Evolutionary conservation across 2,113 vertebrate genomes (phyloP), one percentile per base, ranked within the genome.

Genomic region (Alethe diademata): DNA sequence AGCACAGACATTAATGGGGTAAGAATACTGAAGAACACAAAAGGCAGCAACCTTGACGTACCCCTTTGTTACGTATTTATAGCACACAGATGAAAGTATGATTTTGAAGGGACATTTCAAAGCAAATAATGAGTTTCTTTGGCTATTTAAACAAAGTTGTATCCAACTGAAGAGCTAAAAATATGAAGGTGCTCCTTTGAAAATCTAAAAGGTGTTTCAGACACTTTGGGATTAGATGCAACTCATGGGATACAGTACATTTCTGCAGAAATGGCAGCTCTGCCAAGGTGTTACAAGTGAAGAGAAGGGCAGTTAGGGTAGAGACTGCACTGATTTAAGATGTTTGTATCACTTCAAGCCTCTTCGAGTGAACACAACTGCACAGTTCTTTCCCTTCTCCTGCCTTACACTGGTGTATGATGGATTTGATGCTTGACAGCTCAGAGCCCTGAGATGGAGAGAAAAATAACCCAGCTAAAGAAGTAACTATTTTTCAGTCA

Each of bases 21-120:
- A 60, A 75, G 15, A 57, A 65, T 26, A 75, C 22, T 7, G 11
- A 78, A 53, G 33, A 73, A 66, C 38, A 94, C 58, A 47, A 72
- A 87, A 90, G 64, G 42, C 45, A 76, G 29, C n/a, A 76, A 65
- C 42, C 64, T 62, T 88, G 85, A 56, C 25, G 17, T 29, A 54
- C 3, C 8, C 25, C 15, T 86, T 85, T 94, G 40, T 75, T 82
- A 79, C 5, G 25, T 42, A 73, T 92, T 94, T 76, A 42, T 62
- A 50, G 42, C 75, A 76, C 88, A 54, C 35, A 86, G 19, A 38
- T 51, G 47, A 29, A 90, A 57, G 31, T 31, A 57, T 0, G 0
- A 28, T 48, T 93, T 90, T 91, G 81, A 95, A 82, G 57, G 48
- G 61, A 40, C 15, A 79, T 88, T 81, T 95, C 57, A 69, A 82